phyloP scores from a whole-genome alignment of 2,113 vertebrate species.

The Platichthys stellatus region DNA sequence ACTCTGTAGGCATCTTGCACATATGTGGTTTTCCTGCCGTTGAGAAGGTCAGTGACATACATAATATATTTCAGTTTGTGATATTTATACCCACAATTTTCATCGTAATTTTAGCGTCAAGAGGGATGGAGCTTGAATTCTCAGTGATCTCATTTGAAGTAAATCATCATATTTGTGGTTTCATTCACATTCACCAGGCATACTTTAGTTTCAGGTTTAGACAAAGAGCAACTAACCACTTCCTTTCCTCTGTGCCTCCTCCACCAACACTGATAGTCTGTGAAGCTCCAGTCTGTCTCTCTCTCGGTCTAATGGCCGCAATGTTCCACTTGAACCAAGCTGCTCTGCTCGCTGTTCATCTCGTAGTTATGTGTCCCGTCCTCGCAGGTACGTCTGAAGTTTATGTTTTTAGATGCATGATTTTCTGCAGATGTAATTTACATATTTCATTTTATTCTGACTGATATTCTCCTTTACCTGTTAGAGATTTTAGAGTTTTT shows the following conservation, averaged over 20 bases:
- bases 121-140: no score
- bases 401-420: background rate
- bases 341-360: constrained; percentile 28
- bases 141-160: no score
- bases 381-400: constrained; percentile 40
- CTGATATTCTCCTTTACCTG: background rate
- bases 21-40: background rate
- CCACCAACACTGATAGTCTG: background rate
- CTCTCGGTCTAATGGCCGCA: background rate
- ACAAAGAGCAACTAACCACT: constrained; percentile 3
- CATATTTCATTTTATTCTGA: background rate
- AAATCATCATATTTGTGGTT: no score
- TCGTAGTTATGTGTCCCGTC: background rate
- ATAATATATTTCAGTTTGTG: background rate
- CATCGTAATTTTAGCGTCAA: no score
- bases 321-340: constrained; percentile 18
- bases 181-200: no score
- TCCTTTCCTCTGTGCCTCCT: background rate
- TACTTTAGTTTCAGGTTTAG: no score
- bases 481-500: fast-evolving
- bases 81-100: background rate
- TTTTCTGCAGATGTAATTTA: background rate
- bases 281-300: background rate
- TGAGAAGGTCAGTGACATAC: background rate
- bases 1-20: background rate